phyloP scores from a whole-genome alignment of 2,888 invertebrate genomes.

The Noctuana brunneofusca region DNA sequence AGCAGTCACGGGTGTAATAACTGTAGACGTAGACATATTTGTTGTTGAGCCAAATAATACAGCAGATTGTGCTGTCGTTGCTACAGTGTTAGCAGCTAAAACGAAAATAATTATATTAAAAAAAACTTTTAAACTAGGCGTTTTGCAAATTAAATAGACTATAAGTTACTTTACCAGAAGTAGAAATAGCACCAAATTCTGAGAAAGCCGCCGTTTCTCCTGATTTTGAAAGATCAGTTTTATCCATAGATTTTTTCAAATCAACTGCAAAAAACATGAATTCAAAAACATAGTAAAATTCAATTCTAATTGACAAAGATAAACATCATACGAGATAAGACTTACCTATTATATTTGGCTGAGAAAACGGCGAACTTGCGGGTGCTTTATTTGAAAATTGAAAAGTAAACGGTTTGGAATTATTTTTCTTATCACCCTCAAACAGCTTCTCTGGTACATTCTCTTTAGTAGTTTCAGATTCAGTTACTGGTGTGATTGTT shows the following conservation, averaged over 20 bases:
- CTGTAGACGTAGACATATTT: conserved; percentile 29
- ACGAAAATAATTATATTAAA: not conserved
- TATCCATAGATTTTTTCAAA: conserved; percentile 38
- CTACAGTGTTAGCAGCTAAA: conserved; percentile 19
- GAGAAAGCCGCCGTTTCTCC: conserved; percentile 6
- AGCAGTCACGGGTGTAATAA: conserved; percentile 39
- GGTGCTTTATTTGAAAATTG: conserved; percentile 47
- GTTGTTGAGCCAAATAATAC: conserved; percentile 30
- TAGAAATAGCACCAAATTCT: conserved; percentile 14
- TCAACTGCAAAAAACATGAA: conserved; percentile 38
- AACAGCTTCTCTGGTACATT: conserved; percentile 51
- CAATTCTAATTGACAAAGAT: not conserved
- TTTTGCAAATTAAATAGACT: not conserved
- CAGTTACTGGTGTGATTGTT: conserved; percentile 43
- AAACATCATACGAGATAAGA: conserved; percentile 15
- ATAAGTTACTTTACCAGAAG: conserved; percentile 1
- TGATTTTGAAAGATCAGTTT: conserved; percentile 22
- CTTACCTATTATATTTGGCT: conserved; percentile 46
- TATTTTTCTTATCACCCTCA: conserved; percentile 48
- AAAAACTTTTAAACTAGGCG: not conserved
- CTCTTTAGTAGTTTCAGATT: conserved; percentile 54
- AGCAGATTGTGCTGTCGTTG: conserved; percentile 27
- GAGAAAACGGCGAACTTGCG: conserved; percentile 39
- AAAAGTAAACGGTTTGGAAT: conserved; percentile 49
- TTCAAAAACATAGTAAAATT: not conserved